Base-by-base conservation (phyloP, 1,140 invertebrate species). In the Teleopsis dalmanni region DNA sequence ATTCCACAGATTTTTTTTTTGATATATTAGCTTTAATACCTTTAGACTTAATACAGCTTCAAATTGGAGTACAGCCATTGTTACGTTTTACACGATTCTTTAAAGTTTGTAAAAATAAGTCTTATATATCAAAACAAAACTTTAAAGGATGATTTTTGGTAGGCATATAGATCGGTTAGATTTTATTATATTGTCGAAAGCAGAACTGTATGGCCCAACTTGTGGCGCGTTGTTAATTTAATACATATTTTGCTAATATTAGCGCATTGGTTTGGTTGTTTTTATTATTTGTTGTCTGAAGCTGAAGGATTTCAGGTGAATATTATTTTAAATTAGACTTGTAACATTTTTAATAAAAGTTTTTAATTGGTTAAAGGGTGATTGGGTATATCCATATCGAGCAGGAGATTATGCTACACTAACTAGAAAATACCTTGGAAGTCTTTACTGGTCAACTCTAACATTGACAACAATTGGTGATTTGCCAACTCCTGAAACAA, bases 181-280 rank as follows among this genome's bases (percentile, higher is more conserved):
- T 95, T 93, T 72, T 91, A 95, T 72, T 95, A 96, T 72, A 94
- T 96, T 77, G 89, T 95, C 49, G 93, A 96, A 71, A 95, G 91
- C 16, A 75, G 92, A 51, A 95, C 92, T 1, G 86, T 95, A 27
- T 96, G 92, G 73, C 94, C 94, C 4, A 97, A 97, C 73, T 79
- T 96, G 59, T 94, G 92, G 87, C 78, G 94, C n/a, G 93, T 96
- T 19, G 79, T 94, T 51, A 96, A 95, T 73, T 76, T 96, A 21
- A 90, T 95, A 51, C 94, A 97, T 70, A 95, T 96, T 58, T 78
- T 96, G 27, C 81, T 97, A 51, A 88, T 96, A 55, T 78, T 95
- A 51, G 91, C 91, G 18, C 94, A 97, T 65, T 97, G 93, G 93
- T 97, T 96, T 68, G 93, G 92, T 27, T 95, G 92, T 69, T 97